Base-by-base conservation (phyloP, 2,797 vertebrate genomes). In the Lagodon rhomboides region DNA sequence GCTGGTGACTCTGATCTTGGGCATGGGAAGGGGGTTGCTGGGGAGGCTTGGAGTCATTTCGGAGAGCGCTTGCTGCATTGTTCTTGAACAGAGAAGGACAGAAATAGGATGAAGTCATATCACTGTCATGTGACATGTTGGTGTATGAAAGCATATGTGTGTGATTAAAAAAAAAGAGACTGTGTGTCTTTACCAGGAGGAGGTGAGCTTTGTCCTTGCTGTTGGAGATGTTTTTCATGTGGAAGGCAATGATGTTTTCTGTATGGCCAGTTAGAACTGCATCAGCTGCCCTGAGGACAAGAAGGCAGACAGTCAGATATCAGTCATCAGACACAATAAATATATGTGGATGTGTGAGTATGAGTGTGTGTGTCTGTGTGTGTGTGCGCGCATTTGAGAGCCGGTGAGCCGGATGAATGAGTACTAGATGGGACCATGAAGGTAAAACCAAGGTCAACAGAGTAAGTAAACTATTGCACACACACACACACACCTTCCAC, bases 191-290 rank as follows among this genome's bases (percentile, higher is more conserved):
- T 97, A 99, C 98, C 97, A 97, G 93, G 59, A 97, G 95, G 85
- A 96, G 96, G 94, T 97, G 96, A 94, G 96, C 97, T 94, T 98
- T 97, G 90, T 99, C 94, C 94, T 99, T 99, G 96, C 95, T 96
- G 94, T 96, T 98, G 81, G 98, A 99, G 95, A 98, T 97, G 95
- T 98, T 99, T 95, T 99, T 98, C 95, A 98, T 97, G 89, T 99
- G 98, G 95, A 99, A 99, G 94, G 96, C 95, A 89, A 99, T 97
- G 0, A 99, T 99, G 76, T 97, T 99, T 94, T 99, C 98, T 81
- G 96, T 97, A 84, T 98, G 98, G 88, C 98, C 98, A 85, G 98
- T 99, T 89, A 99, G 92, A 85, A 99, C 98, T 73, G 98, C 96
- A 95, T 99, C 98, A 85, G 98, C 98, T 92, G 98, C 98, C 96